Percentiles rank a stretch among this genome's conserved stretches.
These are phyloP conservation scores for Agrypnus murinus DNA, from an alignment of 2,888 invertebrate genomes.

Conservation along the genomic window DNA sequence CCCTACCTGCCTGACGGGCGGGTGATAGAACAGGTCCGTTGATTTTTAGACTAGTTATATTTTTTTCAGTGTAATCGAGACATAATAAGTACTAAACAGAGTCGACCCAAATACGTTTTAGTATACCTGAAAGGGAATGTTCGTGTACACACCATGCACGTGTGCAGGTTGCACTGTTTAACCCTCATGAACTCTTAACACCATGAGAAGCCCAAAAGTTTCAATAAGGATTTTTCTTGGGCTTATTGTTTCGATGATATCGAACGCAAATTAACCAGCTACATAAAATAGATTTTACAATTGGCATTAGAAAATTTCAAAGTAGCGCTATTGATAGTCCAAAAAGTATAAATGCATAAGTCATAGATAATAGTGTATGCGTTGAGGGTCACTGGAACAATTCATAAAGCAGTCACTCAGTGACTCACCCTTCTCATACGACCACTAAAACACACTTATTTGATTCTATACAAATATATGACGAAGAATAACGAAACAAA, in stretches of 20 bases:
- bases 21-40: constrained; percentile 61
- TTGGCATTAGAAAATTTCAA: too few species aligned
- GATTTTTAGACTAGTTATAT: constrained; percentile 53
- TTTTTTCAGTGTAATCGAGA: constrained; percentile 53
- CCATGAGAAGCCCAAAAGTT: constrained; percentile 11
- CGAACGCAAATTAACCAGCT: too few species aligned
- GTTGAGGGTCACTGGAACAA: constrained; percentile 51
- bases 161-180: constrained; percentile 49
- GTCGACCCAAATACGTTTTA: constrained; percentile 43
- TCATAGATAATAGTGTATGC: constrained; percentile 6
- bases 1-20: constrained; percentile 46
- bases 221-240: too few species aligned
- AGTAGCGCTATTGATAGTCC: too few species aligned
- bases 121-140: constrained; percentile 42
- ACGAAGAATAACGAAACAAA: constrained; percentile 56
- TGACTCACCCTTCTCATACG: constrained; percentile 57
- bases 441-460: constrained; percentile 52
- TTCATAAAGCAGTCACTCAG: constrained; percentile 52
- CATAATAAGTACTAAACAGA: constrained; percentile 52
- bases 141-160: constrained; percentile 44
- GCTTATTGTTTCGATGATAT: too few species aligned
- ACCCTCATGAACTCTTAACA: constrained; percentile 19
- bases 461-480: constrained; percentile 55
- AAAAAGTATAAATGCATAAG: too few species aligned
- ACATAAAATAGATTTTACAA: too few species aligned